These are phyloP conservation scores for Myotis daubentonii DNA, from an alignment of 2,797 vertebrate species.

Conservation along the genomic window DNA sequence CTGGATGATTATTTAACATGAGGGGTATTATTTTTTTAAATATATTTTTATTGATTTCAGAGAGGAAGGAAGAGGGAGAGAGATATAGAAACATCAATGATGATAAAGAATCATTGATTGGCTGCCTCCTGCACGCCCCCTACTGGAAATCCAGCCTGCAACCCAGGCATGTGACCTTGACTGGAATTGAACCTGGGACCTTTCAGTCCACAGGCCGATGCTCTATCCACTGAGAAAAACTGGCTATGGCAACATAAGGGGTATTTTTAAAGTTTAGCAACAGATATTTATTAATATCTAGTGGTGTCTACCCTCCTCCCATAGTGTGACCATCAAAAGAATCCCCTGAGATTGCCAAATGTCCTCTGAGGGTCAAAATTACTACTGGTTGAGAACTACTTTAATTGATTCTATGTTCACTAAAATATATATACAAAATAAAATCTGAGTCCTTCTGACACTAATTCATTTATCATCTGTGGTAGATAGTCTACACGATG, in stretches of 20 bases:
- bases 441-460: not conserved
- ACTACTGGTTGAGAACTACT: not conserved
- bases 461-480: not conserved
- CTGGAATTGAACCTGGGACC: too few species aligned
- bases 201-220: too few species aligned
- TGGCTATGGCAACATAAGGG: not conserved
- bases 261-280: not conserved
- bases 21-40: not conserved
- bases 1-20: not conserved
- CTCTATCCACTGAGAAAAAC: too few species aligned
- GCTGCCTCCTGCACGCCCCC: too few species aligned
- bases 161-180: too few species aligned
- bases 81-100: too few species aligned
- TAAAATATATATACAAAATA: not conserved
- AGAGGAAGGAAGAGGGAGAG: too few species aligned
- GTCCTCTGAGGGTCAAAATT: not conserved
- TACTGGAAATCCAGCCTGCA: too few species aligned
- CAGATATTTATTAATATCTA: not conserved
- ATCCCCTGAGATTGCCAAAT: not conserved
- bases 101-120: too few species aligned
- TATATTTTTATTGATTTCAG: not conserved
- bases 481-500: not conserved
- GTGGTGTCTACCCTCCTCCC: not conserved
- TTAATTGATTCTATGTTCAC: not conserved
- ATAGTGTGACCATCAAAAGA: not conserved